Evolutionary conservation across 2,113 vertebrate genomes (phyloP).

Genomic region (Phaetusa simplex): DNA sequence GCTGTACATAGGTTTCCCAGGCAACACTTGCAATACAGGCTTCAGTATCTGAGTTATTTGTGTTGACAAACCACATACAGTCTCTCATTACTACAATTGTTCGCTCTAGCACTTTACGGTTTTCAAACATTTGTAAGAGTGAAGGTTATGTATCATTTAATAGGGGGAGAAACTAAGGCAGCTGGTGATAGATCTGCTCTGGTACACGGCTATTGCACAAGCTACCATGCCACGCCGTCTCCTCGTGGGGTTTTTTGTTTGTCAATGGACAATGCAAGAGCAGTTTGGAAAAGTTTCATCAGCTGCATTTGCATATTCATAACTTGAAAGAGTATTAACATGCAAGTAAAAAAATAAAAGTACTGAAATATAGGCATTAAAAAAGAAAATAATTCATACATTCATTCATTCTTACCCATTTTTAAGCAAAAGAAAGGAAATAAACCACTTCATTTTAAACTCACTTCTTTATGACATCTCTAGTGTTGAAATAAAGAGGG

Average conservation of each 20-base stretch:
- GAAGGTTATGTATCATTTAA: neutral
- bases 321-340: neutral
- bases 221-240: neutral
- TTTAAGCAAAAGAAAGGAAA: neutral
- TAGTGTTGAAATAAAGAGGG: neutral
- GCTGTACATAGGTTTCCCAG: slow-evolving; percentile 29
- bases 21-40: slow-evolving; percentile 31
- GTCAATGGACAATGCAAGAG: neutral
- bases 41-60: slow-evolving; percentile 2
- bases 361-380: neutral
- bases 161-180: neutral
- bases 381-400: neutral
- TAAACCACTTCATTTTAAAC: neutral
- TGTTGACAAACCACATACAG: slow-evolving; percentile 17
- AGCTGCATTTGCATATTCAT: neutral
- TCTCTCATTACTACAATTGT: slow-evolving; percentile 10
- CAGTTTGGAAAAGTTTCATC: neutral
- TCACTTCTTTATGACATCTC: neutral
- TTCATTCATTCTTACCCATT: neutral
- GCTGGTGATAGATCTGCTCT: neutral
- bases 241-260: neutral
- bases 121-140: neutral
- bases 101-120: neutral
- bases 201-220: neutral
- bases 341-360: neutral